Base-by-base conservation (phyloP, 2,113 vertebrate genomes). In the Mustelus asterias region DNA sequence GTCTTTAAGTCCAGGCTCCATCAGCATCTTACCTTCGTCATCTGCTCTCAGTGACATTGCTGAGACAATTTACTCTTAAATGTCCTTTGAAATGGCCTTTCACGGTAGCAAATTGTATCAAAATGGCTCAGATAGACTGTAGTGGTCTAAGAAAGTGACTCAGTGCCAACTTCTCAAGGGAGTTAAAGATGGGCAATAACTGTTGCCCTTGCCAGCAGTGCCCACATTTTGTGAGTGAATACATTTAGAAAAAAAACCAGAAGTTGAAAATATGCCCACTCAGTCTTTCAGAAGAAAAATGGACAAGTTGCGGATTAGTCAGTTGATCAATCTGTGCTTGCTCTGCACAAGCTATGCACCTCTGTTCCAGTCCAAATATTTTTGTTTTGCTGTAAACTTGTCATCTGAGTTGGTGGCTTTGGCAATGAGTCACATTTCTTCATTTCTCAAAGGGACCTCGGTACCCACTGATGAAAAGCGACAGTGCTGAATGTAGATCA, bases 401-500 rank as follows among this genome's bases (percentile, higher is more conserved):
- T 69, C 54, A 54, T 76, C 11, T 72, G 48, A 48, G 41, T 54
- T 76, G 0, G 13, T 96, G 97, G 96, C 96, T 96, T 96, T 96
- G 65, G 67, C 96, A 96, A 96, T 97, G 96, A 96, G 95, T 97
- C 96, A 97, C 48, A 96, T 96, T 97, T 96, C 96, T 96, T 96
- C 95, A 54, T 96, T 44, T 96, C 96, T 96, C 95, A 96, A 96
- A 96, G 80, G 85, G 96, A 96, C 95, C 96, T 94, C 95, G 95
- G 94, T 96, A 96, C 85, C 95, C 96, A 95, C 0, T 2, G 96
- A 86, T 92, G 96, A 96, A 96, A 96, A 96, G 96, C 0, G 24
- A 96, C 89, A 96, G 96, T 96, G 18, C 26, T 96, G 94, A 44
- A 72, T 33, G 41, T 8, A 26, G 26, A 44, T 95, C 44, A 54